These are phyloP conservation scores for Hyles euphorbiae DNA, from an alignment of 1,140 invertebrate species.

Conservation along the genomic window DNA sequence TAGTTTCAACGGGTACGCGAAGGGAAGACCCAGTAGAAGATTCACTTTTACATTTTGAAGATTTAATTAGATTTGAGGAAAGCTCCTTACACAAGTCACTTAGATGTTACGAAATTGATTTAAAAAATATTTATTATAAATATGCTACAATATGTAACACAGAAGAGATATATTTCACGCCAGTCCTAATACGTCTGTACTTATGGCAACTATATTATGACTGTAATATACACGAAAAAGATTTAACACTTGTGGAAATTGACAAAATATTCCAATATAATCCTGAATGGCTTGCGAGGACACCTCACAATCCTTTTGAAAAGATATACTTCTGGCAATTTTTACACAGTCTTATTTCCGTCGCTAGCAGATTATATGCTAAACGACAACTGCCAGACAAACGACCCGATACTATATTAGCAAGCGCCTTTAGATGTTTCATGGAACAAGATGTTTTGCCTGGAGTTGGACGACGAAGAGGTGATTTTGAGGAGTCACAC, in stretches of 20 bases:
- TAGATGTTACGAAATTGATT: conserved; percentile 58
- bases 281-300: conserved; percentile 59
- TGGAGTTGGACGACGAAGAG: conserved; percentile 50
- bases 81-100: conserved; percentile 57
- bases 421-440: conserved; percentile 69
- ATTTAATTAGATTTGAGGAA: conserved; percentile 62
- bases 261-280: conserved; percentile 66
- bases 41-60: conserved; percentile 24
- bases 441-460: conserved; percentile 68
- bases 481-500: conserved; percentile 28
- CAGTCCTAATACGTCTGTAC: conserved; percentile 70
- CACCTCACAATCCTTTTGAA: conserved; percentile 75
- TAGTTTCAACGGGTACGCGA: conserved; percentile 10
- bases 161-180: conserved; percentile 50
- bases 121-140: conserved; percentile 69
- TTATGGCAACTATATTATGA: conserved; percentile 78
- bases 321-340: conserved; percentile 79
- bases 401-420: conserved; percentile 63
- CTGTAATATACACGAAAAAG: conserved; percentile 65
- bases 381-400: conserved; percentile 43
- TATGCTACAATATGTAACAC: conserved; percentile 69
- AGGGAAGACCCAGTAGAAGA: conserved; percentile 25
- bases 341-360: conserved; percentile 71
- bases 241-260: conserved; percentile 69
- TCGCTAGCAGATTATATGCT: conserved; percentile 69